Evolutionary conservation across 2,113 vertebrate genomes (phyloP), one percentile per base, ranked within the genome.

Genomic region (Vicugna pacos): DNA sequence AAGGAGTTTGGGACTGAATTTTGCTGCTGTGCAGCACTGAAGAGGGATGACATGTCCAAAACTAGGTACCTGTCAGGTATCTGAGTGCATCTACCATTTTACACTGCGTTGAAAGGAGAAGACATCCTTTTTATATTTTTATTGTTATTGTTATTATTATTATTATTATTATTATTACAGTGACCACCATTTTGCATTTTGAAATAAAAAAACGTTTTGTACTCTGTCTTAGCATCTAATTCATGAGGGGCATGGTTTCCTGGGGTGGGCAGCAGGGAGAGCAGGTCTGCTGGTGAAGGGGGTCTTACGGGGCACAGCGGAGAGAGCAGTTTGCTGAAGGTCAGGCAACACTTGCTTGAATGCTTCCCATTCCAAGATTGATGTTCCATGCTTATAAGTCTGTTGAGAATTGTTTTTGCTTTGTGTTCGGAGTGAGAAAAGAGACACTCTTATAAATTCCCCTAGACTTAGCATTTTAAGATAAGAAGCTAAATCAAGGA

Each of bases 1-100:
- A 82, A 94, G 0, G 95, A 96, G 91, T 0, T 92, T 60, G 60
- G 95, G 73, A 96, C 28, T 97, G 98, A 62, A 67, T 96, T 98
- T 99, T 98, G 99, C 99, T 99, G 99, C 98, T 82, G 96, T 98
- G 99, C 98, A 99, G 99, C 98, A 97, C 97, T 90, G 95, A 70
- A 75, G 83, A 94, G 91, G 97, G 95, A 97, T 92, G 48, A 24
- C 46, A 6, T 10, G 46, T 62, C 54, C 83, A 50, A 22, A 46
- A 52, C 50, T 46, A 62, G 24, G 77, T n/a, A 6, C 67, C 98
- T 98, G 96, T 97, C 65, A 97, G 97, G 97, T 97, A 96, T 97
- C 24, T 42, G 60, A 85, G 98, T 97, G 97, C 94, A 52, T 85
- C 96, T 79, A 76, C 97, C 96, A 13, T 58, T 96, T 77, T 96